These are phyloP conservation scores for Allophyes oxyacanthae DNA, from an alignment of 2,888 invertebrate genomes.

Conservation along the genomic window DNA sequence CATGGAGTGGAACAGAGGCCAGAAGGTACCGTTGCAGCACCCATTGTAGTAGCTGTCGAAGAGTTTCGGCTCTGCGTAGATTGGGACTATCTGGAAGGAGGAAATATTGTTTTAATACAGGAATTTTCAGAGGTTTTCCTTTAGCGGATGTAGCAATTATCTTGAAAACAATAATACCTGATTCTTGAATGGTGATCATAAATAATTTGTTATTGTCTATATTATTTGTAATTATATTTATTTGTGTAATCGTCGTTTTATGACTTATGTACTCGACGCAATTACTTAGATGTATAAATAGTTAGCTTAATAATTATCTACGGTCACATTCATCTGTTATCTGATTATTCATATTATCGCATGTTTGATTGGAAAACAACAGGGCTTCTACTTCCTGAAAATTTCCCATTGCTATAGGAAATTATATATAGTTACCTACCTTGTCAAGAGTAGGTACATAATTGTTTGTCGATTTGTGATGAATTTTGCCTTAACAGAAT, in stretches of 20 bases:
- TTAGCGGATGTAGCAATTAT: neutral
- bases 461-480: too few species aligned
- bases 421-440: neutral
- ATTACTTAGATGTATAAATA: conserved; percentile 20
- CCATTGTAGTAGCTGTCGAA: conserved; percentile 97
- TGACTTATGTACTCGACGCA: conserved; percentile 5
- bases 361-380: conserved; percentile 54
- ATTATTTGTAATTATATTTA: conserved; percentile 5
- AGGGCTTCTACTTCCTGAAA: conserved; percentile 30
- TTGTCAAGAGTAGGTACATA: neutral
- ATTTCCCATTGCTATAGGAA: conserved; percentile 13
- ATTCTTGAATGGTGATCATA: neutral
- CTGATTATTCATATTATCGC: conserved; percentile 55
- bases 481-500: too few species aligned
- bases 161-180: neutral
- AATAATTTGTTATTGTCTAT: too few species aligned
- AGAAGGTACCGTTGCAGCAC: conserved; percentile 97
- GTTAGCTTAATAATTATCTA: conserved; percentile 12
- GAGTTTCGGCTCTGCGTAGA: conserved; percentile 92
- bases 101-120: neutral
- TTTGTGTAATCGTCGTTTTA: conserved; percentile 18
- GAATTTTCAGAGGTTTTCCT: neutral
- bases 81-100: conserved; percentile 92
- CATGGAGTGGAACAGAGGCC: conserved; percentile 98
- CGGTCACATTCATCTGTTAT: conserved; percentile 42